phyloP scores from a whole-genome alignment of 2,797 vertebrate species.

The Valencia hispanica region DNA sequence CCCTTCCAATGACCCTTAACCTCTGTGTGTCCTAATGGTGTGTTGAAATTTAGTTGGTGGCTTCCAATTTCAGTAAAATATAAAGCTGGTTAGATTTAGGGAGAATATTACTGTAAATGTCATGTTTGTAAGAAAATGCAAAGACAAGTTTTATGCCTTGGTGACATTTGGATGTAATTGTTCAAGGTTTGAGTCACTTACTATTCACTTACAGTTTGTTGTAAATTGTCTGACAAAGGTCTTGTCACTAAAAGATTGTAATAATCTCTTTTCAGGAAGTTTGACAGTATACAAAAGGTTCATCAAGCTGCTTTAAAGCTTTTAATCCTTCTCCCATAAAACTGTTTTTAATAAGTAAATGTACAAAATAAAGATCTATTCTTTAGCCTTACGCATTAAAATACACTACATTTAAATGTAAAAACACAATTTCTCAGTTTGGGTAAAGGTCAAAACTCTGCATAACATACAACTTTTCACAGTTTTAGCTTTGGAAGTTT shows the following conservation, averaged over 20 bases:
- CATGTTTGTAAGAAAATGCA: neutral
- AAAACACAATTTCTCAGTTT: neutral
- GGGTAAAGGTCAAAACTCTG: neutral
- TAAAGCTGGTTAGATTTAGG: neutral
- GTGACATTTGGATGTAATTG: neutral
- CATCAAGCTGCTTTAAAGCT: neutral
- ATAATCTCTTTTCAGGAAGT: neutral
- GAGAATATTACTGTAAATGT: neutral
- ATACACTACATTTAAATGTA: neutral
- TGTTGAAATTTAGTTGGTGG: slow-evolving; percentile 11
- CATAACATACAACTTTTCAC: neutral
- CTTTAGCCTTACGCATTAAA: no score
- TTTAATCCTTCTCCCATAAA: neutral
- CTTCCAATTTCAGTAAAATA: neutral
- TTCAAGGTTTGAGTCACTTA: neutral
- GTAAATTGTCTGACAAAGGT: neutral
- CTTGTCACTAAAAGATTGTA: neutral
- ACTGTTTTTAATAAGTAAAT: neutral
- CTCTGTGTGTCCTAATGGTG: slow-evolving; percentile 35
- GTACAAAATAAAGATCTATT: neutral
- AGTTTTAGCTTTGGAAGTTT: neutral
- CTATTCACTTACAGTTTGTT: neutral
- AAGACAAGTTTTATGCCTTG: neutral
- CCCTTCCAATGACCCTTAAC: slow-evolving; percentile 46
- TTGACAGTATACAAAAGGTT: neutral